These are phyloP conservation scores for Nephrotoma appendiculata DNA, from an alignment of 2,888 invertebrate genomes.

Conservation along the genomic window DNA sequence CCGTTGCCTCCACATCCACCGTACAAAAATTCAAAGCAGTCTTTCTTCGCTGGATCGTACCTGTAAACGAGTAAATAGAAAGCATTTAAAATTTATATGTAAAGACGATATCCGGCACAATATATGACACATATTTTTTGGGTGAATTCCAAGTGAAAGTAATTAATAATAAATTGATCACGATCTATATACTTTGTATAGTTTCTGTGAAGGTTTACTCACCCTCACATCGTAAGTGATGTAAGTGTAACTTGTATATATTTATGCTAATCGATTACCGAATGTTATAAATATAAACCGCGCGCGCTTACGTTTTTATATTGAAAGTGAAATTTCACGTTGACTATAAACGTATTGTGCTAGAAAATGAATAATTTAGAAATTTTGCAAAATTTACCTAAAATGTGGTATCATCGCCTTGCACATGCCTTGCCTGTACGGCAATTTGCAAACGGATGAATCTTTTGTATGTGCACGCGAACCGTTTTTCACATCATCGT, in stretches of 20 bases:
- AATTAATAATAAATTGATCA: neutral
- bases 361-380: neutral
- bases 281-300: neutral
- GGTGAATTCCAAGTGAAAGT: neutral
- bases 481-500: neutral
- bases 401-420: conserved; percentile 30
- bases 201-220: neutral
- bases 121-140: neutral
- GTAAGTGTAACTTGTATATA: neutral
- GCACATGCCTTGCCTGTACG: conserved; percentile 29
- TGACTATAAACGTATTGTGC: neutral
- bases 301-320: too few species aligned
- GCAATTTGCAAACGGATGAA: conserved; percentile 11
- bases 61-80: conserved; percentile 11
- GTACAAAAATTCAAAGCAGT: conserved; percentile 37
- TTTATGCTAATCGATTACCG: neutral
- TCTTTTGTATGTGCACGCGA: neutral
- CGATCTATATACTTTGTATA: too few species aligned
- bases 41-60: conserved; percentile 33
- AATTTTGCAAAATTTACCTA: conserved; percentile 30
- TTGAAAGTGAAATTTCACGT: neutral
- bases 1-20: conserved; percentile 42
- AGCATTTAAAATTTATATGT: neutral
- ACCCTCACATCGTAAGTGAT: neutral
- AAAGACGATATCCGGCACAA: neutral